Conservation (phyloP, 2,888 invertebrate species). For the Thumatha senex region DNA sequence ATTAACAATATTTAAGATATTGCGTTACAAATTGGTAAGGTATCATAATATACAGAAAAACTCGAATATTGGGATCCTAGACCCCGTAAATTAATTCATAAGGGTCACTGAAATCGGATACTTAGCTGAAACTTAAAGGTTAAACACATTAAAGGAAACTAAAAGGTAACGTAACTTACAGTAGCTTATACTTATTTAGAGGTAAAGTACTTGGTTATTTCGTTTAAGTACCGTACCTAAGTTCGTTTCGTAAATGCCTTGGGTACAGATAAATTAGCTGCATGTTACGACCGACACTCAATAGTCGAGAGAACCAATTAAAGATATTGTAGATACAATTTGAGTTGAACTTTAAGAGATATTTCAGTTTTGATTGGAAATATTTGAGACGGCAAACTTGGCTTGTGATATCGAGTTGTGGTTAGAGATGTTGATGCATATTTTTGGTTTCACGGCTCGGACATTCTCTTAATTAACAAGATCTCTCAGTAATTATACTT, state of each 20-base stretch:
- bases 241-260: neutral
- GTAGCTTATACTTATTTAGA: neutral
- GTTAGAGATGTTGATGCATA: neutral
- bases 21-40: neutral
- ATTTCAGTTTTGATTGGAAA: slow-evolving; percentile 6
- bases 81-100: neutral
- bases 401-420: no score
- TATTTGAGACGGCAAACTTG: neutral
- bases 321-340: neutral
- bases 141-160: neutral
- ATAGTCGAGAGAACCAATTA: slow-evolving; percentile 8
- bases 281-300: neutral
- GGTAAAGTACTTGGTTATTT: neutral
- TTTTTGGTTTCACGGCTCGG: neutral
- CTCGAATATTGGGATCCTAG: neutral
- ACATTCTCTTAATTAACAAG: neutral
- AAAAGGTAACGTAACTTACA: no score
- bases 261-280: neutral
- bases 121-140: neutral
- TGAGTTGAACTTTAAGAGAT: slow-evolving; percentile 6
- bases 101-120: neutral
- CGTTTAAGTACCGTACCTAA: neutral
- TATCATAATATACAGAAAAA: neutral
- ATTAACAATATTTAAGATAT: neutral
- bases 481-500: neutral